These are phyloP conservation scores for Lepidocyrtoides sp. DNA, from an alignment of 2,888 invertebrate species.

Conservation along the genomic window DNA sequence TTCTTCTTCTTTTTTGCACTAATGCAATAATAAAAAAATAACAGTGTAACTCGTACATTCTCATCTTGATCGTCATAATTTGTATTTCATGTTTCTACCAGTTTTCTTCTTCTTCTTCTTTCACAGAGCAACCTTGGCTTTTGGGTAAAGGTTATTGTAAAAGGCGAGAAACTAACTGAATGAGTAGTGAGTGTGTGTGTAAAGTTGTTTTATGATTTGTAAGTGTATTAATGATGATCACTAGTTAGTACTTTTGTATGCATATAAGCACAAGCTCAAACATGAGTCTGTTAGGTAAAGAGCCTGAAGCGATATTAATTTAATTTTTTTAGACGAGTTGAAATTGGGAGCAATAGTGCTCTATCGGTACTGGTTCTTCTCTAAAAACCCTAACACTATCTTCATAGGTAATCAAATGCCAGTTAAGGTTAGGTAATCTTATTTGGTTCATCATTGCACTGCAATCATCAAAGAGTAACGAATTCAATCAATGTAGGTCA, in stretches of 20 bases:
- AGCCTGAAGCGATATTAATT: constrained; percentile 50
- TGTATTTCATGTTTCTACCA: background rate
- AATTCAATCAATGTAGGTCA: constrained; percentile 51
- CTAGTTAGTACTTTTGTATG: too few species aligned
- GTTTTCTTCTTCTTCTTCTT: background rate
- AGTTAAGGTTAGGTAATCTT: constrained; percentile 46
- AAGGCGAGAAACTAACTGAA: background rate
- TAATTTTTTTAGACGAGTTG: constrained; percentile 6
- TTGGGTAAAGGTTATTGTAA: background rate
- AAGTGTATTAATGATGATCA: background rate
- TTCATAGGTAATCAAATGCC: constrained; percentile 11
- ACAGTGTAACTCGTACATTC: background rate
- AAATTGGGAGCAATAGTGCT: constrained; percentile 54
- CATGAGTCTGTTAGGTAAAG: background rate
- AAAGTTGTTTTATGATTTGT: constrained; percentile 3
- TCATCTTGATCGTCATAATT: background rate
- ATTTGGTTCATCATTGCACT: constrained; percentile 5
- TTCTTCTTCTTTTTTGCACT: background rate
- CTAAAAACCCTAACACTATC: background rate
- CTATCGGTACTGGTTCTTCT: background rate
- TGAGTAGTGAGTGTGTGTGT: too few species aligned
- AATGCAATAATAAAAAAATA: background rate
- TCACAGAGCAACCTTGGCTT: constrained; percentile 39
- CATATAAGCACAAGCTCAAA: background rate
- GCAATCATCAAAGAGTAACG: background rate